Conservation (phyloP, 2,888 invertebrate genomes). For the Acrocera orbiculus region DNA sequence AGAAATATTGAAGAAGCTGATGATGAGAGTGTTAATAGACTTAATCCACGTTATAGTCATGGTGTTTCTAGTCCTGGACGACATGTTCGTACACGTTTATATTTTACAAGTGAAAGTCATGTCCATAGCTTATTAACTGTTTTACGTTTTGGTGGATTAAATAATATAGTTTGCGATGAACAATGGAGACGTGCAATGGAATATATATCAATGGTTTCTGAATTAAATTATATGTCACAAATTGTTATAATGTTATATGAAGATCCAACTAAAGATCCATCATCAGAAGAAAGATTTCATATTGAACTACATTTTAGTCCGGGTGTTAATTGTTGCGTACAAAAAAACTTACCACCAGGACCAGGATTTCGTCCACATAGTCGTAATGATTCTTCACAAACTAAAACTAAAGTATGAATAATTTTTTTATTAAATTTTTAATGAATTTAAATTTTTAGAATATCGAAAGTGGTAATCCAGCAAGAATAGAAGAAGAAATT, state of each 20-base stretch:
- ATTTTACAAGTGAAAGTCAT: conserved; percentile 99
- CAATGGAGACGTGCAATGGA: conserved; percentile 99
- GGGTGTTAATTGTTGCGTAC: conserved; percentile 90
- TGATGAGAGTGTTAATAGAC: conserved; percentile 86
- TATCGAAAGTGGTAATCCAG: conserved; percentile 44
- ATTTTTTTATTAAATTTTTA: conserved; percentile 3
- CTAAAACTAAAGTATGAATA: conserved; percentile 41
- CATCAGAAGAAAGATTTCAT: conserved; percentile 86
- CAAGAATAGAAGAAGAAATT: conserved; percentile 58
- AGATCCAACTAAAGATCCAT: conserved; percentile 89
- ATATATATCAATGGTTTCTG: conserved; percentile 92
- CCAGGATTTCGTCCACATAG: conserved; percentile 87
- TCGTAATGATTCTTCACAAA: conserved; percentile 58
- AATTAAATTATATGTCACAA: conserved; percentile 98
- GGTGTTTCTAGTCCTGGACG: conserved; percentile 96
- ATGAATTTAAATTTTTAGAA: conserved; percentile 1
- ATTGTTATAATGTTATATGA: conserved; percentile 98
- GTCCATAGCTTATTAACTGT: conserved; percentile 95
- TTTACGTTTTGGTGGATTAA: conserved; percentile 76
- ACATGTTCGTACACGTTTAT: conserved; percentile 94
- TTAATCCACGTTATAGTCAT: conserved; percentile 95
- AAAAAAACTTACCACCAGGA: conserved; percentile 82
- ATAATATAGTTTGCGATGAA: conserved; percentile 78
- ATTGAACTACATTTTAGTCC: conserved; percentile 98
- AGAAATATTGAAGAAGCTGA: conserved; percentile 83